Evolutionary conservation across 2,888 invertebrate genomes (phyloP).

Genomic region (Eupsilia transversa): DNA sequence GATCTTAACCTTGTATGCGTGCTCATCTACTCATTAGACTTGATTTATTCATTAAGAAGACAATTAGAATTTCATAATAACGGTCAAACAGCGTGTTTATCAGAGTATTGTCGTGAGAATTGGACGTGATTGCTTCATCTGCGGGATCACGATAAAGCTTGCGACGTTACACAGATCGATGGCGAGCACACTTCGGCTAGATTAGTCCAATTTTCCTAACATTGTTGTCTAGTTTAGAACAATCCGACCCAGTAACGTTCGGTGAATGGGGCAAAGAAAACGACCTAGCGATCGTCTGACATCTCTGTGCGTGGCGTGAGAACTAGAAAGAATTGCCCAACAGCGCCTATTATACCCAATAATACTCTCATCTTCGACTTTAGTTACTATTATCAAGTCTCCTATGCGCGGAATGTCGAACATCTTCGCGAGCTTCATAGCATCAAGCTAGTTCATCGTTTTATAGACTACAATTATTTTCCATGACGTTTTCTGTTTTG

Average conservation of each 20-base stretch:
- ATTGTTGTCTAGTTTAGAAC: slow-evolving; percentile 67
- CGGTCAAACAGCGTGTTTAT: slow-evolving; percentile 64
- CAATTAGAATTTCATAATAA: slow-evolving; percentile 76
- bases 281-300: slow-evolving; percentile 62
- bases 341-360: slow-evolving; percentile 61
- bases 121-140: slow-evolving; percentile 73
- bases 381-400: background rate
- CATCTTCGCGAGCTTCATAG: no score
- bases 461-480: background rate
- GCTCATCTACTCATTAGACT: slow-evolving; percentile 40
- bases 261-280: slow-evolving; percentile 76
- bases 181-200: slow-evolving; percentile 67
- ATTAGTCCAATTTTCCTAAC: slow-evolving; percentile 74
- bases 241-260: slow-evolving; percentile 62
- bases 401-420: background rate
- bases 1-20: slow-evolving; percentile 39
- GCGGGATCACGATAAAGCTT: slow-evolving; percentile 73
- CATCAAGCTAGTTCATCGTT: background rate
- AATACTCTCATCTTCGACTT: slow-evolving; percentile 30
- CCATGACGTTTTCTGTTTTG: slow-evolving; percentile 2
- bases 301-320: slow-evolving; percentile 67
- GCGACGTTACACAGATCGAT: slow-evolving; percentile 64
- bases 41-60: slow-evolving; percentile 64
- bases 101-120: slow-evolving; percentile 77
- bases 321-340: slow-evolving; percentile 71